Base-by-base conservation (phyloP, 2,797 vertebrate genomes). In the Allobates femoralis region DNA sequence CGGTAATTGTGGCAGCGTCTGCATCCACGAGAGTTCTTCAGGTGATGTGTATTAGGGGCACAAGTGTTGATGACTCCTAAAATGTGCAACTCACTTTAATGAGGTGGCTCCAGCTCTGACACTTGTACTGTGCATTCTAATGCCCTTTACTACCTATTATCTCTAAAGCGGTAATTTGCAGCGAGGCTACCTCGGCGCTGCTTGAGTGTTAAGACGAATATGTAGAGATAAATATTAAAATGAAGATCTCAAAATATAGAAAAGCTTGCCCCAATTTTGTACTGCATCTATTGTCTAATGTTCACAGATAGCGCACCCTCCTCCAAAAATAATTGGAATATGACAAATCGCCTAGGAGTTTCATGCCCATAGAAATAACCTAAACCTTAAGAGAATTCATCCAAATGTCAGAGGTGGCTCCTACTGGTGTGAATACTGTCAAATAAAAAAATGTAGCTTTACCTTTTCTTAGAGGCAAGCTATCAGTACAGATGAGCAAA, bases 31-130 rank as follows among this genome's bases (percentile, higher is more conserved):
- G 86, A 87, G 86, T 87, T 87, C 86, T 87, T 87, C 81, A 87
- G 76, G 76, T 64, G 86, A 80, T 84, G 76, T 66, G 82, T 51
- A 80, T 87, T 81, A 80, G 86, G 60, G 64, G 69, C 82, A 88
- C 83, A 88, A 88, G 86, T 88, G 86, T 62, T 46, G 77, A 81
- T 41, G 86, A 67, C 78, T 88, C 86, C 86, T 85, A 81, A 88
- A 88, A 88, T 84, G 86, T 84, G 86, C 86, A 88, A 88, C 86
- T 88, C 41, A 0, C 78, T 85, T 84, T 88, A 88, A 88, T 88
- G 83, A 88, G 69, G 75, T 81, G 56, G 69, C 78, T 88, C 53
- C 66, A 30, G 62, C 58, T 81, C 55, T 75, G 85, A 55, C 76
- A 83, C 81, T 87, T 73, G 41, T 75, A 58, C 64, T 84, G 64